Conservation (phyloP, 2,888 invertebrate genomes). For the Pachydiplax longipennis region DNA sequence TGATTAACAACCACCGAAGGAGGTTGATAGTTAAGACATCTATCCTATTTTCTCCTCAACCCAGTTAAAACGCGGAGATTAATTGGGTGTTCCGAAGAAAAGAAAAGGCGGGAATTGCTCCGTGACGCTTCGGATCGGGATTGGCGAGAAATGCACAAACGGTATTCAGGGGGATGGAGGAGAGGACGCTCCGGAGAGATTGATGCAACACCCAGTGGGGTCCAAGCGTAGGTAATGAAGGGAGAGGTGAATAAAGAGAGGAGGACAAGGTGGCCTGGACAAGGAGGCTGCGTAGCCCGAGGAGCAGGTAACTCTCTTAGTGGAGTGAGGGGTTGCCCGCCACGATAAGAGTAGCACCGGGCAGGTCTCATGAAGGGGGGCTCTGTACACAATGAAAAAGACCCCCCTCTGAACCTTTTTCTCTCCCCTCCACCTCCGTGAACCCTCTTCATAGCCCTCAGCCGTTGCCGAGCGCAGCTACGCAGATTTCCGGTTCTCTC, state of each 20-base stretch:
- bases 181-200: neutral
- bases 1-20: no score
- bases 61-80: neutral
- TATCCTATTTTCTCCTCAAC: neutral
- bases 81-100: neutral
- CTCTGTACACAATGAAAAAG: neutral
- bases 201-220: neutral
- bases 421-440: neutral
- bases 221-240: neutral
- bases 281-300: neutral
- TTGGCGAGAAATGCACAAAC: neutral
- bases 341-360: neutral
- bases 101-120: neutral
- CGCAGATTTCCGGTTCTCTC: neutral
- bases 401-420: neutral
- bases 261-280: neutral
- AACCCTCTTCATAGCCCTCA: neutral
- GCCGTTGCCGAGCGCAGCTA: neutral
- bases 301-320: neutral
- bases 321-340: neutral
- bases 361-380: neutral
- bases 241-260: neutral
- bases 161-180: neutral
- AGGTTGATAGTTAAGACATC: neutral
- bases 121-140: neutral